Evolutionary conservation across 2,888 invertebrate species (phyloP), one percentile per base, ranked within the genome.

Genomic region (Linnaemya tessellans): DNA sequence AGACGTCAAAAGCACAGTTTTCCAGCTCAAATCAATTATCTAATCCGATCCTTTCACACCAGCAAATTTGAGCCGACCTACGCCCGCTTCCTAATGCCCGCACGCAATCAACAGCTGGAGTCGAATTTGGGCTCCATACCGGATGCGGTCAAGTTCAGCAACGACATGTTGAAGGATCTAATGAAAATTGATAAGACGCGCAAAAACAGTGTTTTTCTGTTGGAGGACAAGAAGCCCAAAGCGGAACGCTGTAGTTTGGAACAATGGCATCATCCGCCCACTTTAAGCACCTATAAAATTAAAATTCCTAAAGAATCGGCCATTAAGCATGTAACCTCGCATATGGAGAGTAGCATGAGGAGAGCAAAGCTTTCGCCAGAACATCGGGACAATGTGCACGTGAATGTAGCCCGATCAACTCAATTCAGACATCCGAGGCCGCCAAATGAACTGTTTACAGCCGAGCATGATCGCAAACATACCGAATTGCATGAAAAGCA

Each of bases 51-150:
- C 0, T 84, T 86, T 41, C 85, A 87, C 7, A 86, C 71, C 25
- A 71, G 65, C 11, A 49, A 74, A 9, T 65, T 85, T 13, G 78
- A 79, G 9, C 79, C 68, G 5, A 74, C 74, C 2, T 79, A 81
- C 58, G 83, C 83, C 0, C 86, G 81, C 13, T 87, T 80, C 15
- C 41, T 87, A 30, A 81, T 85, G 67, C 86, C 87, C 4, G 68
- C 71, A 9, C 87, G 88, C 15, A 88, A 88, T 70, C 88, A 88
- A 20, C 84, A 87, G 13, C 60, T 87, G 18, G 77, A 86, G 1
- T 64, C 60, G 5, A 79, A 65, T 22, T 46, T 82, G 1, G 81
- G 83, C 1, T 80, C 84, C 15, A 41, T 86, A 41, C 84, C 86
- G 3, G 86, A 86, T 20, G 87, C 87, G 10, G 43, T 82, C 7